Evolutionary conservation across 2,888 invertebrate species (phyloP).

Genomic region (Napeogenes sylphis): DNA sequence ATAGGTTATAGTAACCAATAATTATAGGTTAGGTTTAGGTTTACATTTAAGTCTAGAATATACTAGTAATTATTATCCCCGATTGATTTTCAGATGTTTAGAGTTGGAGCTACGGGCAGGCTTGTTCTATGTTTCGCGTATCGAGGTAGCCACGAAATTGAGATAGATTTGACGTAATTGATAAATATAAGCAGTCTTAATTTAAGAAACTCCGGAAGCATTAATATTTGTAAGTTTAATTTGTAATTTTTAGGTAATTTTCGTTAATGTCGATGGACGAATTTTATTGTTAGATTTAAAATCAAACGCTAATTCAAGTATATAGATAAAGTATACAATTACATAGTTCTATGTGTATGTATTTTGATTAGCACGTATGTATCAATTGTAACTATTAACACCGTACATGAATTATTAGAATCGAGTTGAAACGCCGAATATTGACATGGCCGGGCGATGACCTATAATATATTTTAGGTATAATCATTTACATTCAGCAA

Average conservation of each 20-base stretch:
- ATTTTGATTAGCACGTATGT: background rate
- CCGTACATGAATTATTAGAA: slow-evolving; percentile 31
- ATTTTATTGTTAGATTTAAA: background rate
- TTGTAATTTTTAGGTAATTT: no score
- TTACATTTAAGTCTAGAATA: slow-evolving; percentile 16
- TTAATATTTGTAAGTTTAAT: no score
- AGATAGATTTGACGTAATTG: no score
- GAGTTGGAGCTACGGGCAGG: slow-evolving; percentile 38
- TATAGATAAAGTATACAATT: background rate
- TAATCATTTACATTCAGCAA: background rate
- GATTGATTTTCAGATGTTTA: slow-evolving; percentile 39
- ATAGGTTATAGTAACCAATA: no score
- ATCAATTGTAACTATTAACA: slow-evolving; percentile 1
- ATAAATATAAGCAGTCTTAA: no score
- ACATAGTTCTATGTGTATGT: background rate
- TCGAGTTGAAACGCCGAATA: slow-evolving; percentile 16
- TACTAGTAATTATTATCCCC: slow-evolving; percentile 31
- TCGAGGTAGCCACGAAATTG: slow-evolving; percentile 19
- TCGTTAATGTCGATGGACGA: background rate
- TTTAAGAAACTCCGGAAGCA: no score
- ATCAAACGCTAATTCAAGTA: background rate
- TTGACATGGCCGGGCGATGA: no score
- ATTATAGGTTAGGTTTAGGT: slow-evolving; percentile 2
- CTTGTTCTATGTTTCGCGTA: slow-evolving; percentile 29
- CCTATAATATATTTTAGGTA: no score